Evolutionary conservation across 2,113 vertebrate species (phyloP).

Genomic region (Zosterops lateralis): DNA sequence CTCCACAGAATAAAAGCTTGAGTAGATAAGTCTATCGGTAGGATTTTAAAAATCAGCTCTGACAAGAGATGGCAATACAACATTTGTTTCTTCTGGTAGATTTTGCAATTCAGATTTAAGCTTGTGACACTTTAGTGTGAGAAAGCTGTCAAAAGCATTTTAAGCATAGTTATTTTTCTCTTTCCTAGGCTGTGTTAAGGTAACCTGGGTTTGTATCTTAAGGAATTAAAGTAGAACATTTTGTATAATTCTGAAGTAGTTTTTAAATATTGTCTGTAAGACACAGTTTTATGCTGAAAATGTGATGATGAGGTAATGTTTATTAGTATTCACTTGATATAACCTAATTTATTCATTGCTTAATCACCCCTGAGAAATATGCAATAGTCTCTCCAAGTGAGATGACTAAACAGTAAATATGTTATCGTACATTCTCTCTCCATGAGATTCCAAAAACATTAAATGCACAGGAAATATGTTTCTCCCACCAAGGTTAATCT

Average conservation of each 20-base stretch:
- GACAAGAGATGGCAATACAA: slow-evolving; percentile 43
- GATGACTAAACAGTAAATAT: background rate
- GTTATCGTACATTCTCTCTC: background rate
- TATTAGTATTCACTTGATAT: slow-evolving; percentile 3
- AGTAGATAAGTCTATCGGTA: slow-evolving; percentile 16
- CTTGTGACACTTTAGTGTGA: slow-evolving; percentile 45
- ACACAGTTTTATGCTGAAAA: background rate
- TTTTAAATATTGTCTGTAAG: background rate
- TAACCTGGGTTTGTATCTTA: background rate
- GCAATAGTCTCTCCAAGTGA: background rate
- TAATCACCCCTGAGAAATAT: slow-evolving; percentile 20
- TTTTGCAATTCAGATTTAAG: slow-evolving; percentile 64
- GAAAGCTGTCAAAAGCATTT: slow-evolving; percentile 54
- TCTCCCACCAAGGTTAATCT: slow-evolving; percentile 28
- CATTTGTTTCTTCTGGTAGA: slow-evolving; percentile 47
- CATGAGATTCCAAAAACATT: background rate
- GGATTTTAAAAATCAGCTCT: slow-evolving; percentile 27
- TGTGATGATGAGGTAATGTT: background rate
- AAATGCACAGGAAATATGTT: slow-evolving; percentile 1
- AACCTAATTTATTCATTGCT: slow-evolving; percentile 27
- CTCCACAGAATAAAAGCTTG: background rate
- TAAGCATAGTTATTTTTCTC: slow-evolving; percentile 42
- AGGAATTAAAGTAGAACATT: slow-evolving; percentile 2
- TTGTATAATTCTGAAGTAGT: background rate
- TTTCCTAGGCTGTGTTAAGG: background rate